Base-by-base conservation (phyloP, 2,113 vertebrate species). In the Dryoscopus gambensis region DNA sequence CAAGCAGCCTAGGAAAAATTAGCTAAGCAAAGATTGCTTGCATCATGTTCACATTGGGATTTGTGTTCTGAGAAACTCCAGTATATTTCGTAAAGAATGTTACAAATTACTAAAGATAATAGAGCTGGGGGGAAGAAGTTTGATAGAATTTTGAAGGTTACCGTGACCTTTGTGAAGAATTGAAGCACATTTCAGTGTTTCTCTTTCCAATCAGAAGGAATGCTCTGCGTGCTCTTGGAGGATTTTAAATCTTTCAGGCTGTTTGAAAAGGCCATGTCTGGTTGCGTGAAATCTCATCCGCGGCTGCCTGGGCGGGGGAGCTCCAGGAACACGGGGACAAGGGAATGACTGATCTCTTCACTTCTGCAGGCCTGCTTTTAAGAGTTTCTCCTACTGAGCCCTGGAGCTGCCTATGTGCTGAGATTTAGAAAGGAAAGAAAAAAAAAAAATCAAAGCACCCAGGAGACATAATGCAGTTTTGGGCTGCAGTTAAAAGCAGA, bases 361-460 rank as follows among this genome's bases (percentile, higher is more conserved):
- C 89, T 96, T 96, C 77, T 95, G 67, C 92, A 91, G 94, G 80
- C 84, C 9, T 93, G 91, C 93, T 97, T 97, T 94, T 94, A 95
- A 97, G 93, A 97, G 93, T 97, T 93, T 95, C 87, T 93, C 94
- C 83, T 96, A 24, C 87, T 71, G 92, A 96, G 92, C 91, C 93
- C 95, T 78, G 56, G 68, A 97, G 95, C 91, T 89, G 91, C 94
- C 92, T 96, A 4, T 96, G 84, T 82, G 73, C 87, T 68, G 85
- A 93, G 91, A 82, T 89, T 94, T 92, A 87, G 93, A 95, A 97
- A 95, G 89, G 21, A 28, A 71, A 27, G 50, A 16, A 25, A 42
- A 64, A 16, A 25, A 42, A 64, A 89, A 90, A 89, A 95, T 96
- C 94, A 97, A 97, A 97, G 96, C 78, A 78, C 91, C 93, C 88